Percentiles rank a stretch among this genome's conserved stretches.
Conservation (phyloP, 2,113 vertebrate genomes). For the Stigmatopora argus region DNA sequence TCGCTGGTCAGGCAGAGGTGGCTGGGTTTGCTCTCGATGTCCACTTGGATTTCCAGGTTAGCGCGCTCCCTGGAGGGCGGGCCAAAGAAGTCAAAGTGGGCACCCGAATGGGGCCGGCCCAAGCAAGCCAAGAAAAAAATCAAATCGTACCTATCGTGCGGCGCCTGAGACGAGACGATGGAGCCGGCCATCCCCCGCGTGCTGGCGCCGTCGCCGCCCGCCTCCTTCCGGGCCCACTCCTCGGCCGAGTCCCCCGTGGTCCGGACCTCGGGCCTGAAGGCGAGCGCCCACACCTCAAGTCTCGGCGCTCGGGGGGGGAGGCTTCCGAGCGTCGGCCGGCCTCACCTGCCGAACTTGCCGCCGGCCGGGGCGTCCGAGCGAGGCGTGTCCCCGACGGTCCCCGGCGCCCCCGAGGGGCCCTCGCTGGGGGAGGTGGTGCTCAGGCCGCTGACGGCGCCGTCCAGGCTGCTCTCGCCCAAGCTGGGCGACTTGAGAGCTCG, state of each 20-base stretch:
- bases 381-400: slow-evolving; percentile 83
- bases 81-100: background rate
- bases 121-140: too few species aligned
- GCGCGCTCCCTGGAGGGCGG: slow-evolving; percentile 81
- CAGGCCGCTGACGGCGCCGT: slow-evolving; percentile 87
- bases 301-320: background rate
- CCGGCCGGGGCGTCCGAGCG: slow-evolving; percentile 90
- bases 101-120: too few species aligned
- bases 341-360: slow-evolving; percentile 91
- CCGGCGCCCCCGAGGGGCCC: slow-evolving; percentile 85
- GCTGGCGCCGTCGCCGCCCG: slow-evolving; percentile 93
- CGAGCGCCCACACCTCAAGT: too few species aligned
- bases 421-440: slow-evolving; percentile 87
- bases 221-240: slow-evolving; percentile 85
- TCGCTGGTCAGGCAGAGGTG: slow-evolving; percentile 93
- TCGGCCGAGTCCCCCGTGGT: slow-evolving; percentile 85
- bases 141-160: slow-evolving; percentile 84
- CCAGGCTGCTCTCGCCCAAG: slow-evolving; percentile 93
- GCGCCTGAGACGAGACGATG: slow-evolving; percentile 96
- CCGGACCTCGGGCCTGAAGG: slow-evolving; percentile 85
- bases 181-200: slow-evolving; percentile 98
- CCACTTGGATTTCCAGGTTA: slow-evolving; percentile 98
- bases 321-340: background rate
- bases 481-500: slow-evolving; percentile 95
- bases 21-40: slow-evolving; percentile 97